These are phyloP conservation scores for Clarias batrachus DNA, from an alignment of 2,113 vertebrate species.

Conservation along the genomic window DNA sequence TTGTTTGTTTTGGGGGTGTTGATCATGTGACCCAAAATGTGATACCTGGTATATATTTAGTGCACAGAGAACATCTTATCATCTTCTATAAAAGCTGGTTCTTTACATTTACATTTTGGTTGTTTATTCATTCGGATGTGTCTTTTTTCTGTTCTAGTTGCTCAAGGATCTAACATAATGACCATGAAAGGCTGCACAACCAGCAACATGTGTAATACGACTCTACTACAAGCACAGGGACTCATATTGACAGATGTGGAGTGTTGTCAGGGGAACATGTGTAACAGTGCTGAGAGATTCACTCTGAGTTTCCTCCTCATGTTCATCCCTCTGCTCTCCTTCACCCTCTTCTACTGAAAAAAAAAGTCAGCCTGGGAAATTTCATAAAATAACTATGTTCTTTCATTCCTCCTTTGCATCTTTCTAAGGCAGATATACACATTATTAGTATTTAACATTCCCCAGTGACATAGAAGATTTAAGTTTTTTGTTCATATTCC, in stretches of 20 bases:
- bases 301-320: constrained; percentile 53
- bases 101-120: neutral
- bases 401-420: neutral
- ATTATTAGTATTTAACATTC: neutral
- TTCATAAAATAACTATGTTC: neutral
- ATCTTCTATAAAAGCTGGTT: neutral
- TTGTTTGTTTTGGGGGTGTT: neutral
- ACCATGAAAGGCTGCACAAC: neutral
- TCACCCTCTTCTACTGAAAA: constrained; percentile 41
- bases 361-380: neutral
- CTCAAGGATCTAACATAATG: neutral
- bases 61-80: neutral
- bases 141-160: neutral
- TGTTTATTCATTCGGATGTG: neutral
- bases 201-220: neutral
- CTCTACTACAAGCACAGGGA: neutral
- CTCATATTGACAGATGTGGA: constrained; percentile 41
- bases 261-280: constrained; percentile 51
- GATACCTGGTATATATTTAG: neutral
- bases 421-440: neutral
- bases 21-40: neutral
- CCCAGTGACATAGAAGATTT: neutral
- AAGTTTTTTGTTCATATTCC: neutral
- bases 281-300: constrained; percentile 41
- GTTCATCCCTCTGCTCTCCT: constrained; percentile 45